Evolutionary conservation across 2,113 vertebrate species (phyloP), one percentile per base, ranked within the genome.

Genomic region (Ellobius talpinus): DNA sequence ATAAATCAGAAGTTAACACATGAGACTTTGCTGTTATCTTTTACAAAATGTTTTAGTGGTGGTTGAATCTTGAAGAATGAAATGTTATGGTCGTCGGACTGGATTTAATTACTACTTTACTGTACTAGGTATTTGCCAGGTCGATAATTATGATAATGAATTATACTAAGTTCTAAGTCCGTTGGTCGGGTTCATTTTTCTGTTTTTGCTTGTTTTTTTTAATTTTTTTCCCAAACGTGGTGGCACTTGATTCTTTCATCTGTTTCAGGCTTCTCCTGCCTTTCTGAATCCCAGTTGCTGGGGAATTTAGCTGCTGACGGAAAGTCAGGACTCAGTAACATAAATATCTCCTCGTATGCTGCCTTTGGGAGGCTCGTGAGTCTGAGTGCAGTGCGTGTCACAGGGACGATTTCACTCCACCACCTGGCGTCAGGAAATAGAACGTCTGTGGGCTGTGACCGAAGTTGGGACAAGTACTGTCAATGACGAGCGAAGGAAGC

Each of bases 301-400:
- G 92, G 36, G 17, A 94, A n/a, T 87, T 65, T 58, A 77, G 58
- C 52, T 89, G 36, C 77, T 81, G 63, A 52, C 3, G 55, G 87
- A 81, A 96, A 91, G 4, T 78, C 50, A 17, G 42, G 36, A 88
- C 58, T 79, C 65, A 73, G 50, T 87, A 79, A 96, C 65, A 88
- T 52, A 94, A 95, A 88, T 36, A 92, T 42, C n/a, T 74, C 55
- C 79, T 82, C 72, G 7, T 13, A 39, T 16, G 42, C 72, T 52
- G 89, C 89, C 93, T 95, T 86, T 61, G 84, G 96, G 89, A 94
- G 78, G 74, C 65, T 47, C 55, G 61, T 93, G 91, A 93, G 96
- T 94, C 94, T 95, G 74, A 93, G 82, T 47, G 63, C 12, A 87
- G 84, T 24, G 61, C 50, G 36, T 73, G 91, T 89, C 63, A 50